A percentile compares a stretch with the other conserved stretches of the same genome.
phyloP scores from a whole-genome alignment of 2,113 vertebrate genomes.

The Accipiter virgatus region DNA sequence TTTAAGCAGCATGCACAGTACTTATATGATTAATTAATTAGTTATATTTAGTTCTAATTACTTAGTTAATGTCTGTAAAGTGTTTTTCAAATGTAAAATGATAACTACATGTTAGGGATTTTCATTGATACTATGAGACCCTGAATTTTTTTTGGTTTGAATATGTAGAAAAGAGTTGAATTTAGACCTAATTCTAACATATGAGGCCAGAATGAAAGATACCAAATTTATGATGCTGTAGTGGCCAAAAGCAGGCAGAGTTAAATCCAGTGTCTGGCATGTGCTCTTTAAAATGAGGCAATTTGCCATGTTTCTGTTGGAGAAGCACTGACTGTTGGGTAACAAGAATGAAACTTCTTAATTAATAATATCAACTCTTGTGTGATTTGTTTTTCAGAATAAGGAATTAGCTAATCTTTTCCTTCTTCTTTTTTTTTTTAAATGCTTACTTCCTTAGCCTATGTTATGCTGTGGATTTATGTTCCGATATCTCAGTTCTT shows the following conservation, averaged over 20 bases:
- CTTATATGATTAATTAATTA: slow-evolving; percentile 3
- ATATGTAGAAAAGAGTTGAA: background rate
- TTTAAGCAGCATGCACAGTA: background rate
- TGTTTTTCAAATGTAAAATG: background rate
- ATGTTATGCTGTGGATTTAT: background rate
- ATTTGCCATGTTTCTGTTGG: slow-evolving; percentile 54
- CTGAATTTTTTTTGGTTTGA: background rate
- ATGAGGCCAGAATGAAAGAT: background rate
- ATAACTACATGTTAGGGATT: background rate
- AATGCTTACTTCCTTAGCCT: background rate
- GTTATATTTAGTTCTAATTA: slow-evolving; percentile 13
- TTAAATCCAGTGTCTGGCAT: background rate
- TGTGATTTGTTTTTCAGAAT: background rate
- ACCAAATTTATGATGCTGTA: background rate
- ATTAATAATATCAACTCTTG: slow-evolving; percentile 26
- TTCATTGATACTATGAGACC: background rate
- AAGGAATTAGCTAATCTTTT: background rate
- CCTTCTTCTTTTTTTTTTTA: too few species aligned
- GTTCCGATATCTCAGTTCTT: background rate
- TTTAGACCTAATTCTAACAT: background rate
- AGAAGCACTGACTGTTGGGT: background rate
- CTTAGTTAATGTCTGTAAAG: slow-evolving; percentile 1
- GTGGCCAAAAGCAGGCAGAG: background rate
- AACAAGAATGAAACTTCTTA: slow-evolving; percentile 17
- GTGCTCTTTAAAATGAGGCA: background rate